A percentile compares a stretch with the other conserved stretches of the same genome.
Evolutionary conservation across 2,888 invertebrate genomes (phyloP).

Genomic region (Oxystoma pomonae): DNA sequence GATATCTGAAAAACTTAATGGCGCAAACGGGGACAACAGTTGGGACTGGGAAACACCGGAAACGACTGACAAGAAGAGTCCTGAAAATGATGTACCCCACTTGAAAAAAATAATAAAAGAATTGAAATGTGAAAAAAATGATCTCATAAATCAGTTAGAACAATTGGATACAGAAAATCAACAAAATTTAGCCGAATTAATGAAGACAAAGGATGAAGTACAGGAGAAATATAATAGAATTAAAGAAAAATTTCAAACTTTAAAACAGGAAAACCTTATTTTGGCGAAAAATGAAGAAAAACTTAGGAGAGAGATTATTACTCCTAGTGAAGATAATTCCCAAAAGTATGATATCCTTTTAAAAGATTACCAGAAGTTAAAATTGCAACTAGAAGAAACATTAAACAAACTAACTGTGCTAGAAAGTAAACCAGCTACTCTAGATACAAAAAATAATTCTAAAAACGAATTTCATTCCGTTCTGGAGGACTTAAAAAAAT

Average conservation of each 20-base stretch:
- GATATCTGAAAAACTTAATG: conserved; percentile 20
- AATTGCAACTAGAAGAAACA: conserved; percentile 34
- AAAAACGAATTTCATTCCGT: conserved; percentile 38
- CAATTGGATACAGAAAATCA: conserved; percentile 46
- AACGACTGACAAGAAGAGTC: not conserved
- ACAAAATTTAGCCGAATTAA: conserved; percentile 41
- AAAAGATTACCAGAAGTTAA: conserved; percentile 28
- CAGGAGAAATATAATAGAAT: conserved; percentile 42
- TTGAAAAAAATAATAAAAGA: conserved; percentile 34
- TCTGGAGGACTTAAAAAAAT: conserved; percentile 30
- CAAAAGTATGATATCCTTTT: conserved; percentile 22
- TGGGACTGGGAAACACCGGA: conserved; percentile 33
- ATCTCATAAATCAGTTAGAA: conserved; percentile 38
- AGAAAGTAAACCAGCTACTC: conserved; percentile 28
- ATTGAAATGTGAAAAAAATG: conserved; percentile 41
- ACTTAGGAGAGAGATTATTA: conserved; percentile 46
- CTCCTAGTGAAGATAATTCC: conserved; percentile 10
- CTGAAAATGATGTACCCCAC: conserved; percentile 32
- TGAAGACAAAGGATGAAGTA: conserved; percentile 41
- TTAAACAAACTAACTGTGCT: conserved; percentile 35
- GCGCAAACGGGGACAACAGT: conserved; percentile 13
- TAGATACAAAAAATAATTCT: conserved; percentile 35
- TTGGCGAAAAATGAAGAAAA: conserved; percentile 48
- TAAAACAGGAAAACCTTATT: conserved; percentile 55
- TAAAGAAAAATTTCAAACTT: conserved; percentile 49